Evolutionary conservation across 2,113 vertebrate species (phyloP), one percentile per base, ranked within the genome.

Genomic region (Nesogale talazaci): DNA sequence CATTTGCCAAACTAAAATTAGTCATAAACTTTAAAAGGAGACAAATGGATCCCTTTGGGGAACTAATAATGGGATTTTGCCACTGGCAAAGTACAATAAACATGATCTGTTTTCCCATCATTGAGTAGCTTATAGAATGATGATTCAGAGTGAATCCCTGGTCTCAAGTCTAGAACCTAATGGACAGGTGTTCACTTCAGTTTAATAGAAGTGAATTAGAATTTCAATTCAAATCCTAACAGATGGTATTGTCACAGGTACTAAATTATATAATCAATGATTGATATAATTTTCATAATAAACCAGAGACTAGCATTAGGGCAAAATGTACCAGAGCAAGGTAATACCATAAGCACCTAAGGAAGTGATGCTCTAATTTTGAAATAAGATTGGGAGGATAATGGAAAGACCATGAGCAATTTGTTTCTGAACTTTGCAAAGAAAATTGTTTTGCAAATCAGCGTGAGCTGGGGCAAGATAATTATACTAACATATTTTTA

Each of bases 191-290:
- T 87, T 92, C 36, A 92, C 83, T 86, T 89, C 46, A 88, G 29
- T 61, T 79, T 74, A 94, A 90, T 72, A 86, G 36, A 89, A 91
- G 74, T 88, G 20, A 90, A 84, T 89, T 86, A 56, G 65, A 63
- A 27, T 92, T 95, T 94, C n/a, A 89, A 23, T 82, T 94, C n/a
- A 96, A 89, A 88, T 89, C 91, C 72, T 89, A 93, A 74, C 83
- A 94, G 81, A 93, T 94, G 42, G 42, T 76, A 94, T 94, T 92
- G 74, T 95, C 70, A 94, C 80, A 92, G 86, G 89, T 92, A 89
- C 25, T 86, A 94, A 96, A 89, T 77, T 93, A 72, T 31, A 86
- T 42, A 91, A 46, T 81, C 59, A 93, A 38, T 91, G 63, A 42
- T 82, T 90, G 69, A 90, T 83, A 72, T 76, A 94, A 95, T 91